phyloP scores from a whole-genome alignment of 2,797 vertebrate species.

The Glyptemys insculpta region DNA sequence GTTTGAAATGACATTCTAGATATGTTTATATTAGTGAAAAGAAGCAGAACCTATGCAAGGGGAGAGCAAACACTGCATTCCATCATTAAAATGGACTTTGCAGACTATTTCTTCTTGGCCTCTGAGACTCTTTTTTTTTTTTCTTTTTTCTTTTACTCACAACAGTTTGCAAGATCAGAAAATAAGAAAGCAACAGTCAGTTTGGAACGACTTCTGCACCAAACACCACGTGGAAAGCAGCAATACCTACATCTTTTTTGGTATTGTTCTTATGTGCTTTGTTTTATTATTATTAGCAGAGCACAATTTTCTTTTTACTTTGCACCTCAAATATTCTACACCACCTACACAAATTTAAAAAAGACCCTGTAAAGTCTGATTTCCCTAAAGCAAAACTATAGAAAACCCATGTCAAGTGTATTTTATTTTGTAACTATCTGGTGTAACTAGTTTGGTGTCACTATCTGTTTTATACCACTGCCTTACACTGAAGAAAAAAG shows the following conservation, averaged over 20 bases:
- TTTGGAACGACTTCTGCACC: constrained; percentile 35
- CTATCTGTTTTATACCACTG: background rate
- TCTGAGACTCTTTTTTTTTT: constrained; percentile 40
- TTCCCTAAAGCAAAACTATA: background rate
- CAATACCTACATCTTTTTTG: background rate
- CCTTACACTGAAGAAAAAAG: background rate
- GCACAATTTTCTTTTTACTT: background rate
- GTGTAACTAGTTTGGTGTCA: background rate
- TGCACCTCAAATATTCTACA: background rate
- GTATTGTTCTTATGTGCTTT: constrained; percentile 22
- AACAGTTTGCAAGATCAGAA: constrained; percentile 60
- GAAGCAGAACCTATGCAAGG: constrained; percentile 51
- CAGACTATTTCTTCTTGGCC: constrained; percentile 67
- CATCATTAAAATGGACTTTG: constrained; percentile 68
- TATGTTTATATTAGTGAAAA: constrained; percentile 61
- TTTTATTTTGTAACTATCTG: background rate
- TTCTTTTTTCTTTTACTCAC: constrained; percentile 33
- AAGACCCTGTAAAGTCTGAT: background rate
- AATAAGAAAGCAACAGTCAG: constrained; percentile 62
- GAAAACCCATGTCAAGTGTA: background rate
- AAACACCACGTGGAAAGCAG: constrained; percentile 57
- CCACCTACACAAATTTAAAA: background rate
- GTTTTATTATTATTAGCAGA: constrained; percentile 34
- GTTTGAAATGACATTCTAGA: constrained; percentile 29
- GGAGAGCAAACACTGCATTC: constrained; percentile 15